Base-by-base conservation (phyloP, 35 echinoderm and acorn worm species). In the Hemicentrotus pulcherrimus region DNA sequence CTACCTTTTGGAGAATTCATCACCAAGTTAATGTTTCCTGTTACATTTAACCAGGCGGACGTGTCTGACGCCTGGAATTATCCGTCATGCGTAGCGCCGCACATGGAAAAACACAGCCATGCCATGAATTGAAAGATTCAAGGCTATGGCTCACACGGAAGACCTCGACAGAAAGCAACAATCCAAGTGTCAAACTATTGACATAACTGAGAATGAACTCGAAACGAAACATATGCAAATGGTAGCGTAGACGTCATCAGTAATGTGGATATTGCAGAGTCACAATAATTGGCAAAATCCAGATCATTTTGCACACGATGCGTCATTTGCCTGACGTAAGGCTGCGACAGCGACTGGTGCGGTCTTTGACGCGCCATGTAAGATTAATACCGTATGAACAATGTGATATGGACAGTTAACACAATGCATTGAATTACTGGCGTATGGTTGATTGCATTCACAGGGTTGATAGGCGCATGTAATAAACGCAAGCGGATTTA, bases 41-140 rank as follows among this genome's bases (percentile, higher is more conserved):
- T 78, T 78, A 78, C 65, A 78, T 78, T 78, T 78, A 78, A 78
- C 65, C 19, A 78, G 65, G 65, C 65, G 65, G 65, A 78, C 65
- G 24, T 78, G 7, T 78, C 65, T 28, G 65, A 78, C 65, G 65
- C 65, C 65, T n/a, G 65, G 65, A n/a, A 78, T 78, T 78, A 78
- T 28, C 65, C 19, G 65, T 78, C 65, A 78, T 78, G 65, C 65
- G 19, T 78, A 78, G 11, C 15, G 15, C 11, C 10, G 50, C 50
- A 55, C 50, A 78, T 78, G 65, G 65, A 78, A 78, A 78, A 78
- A 78, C 65, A 78, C 65, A 5, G 28, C 6, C 24, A 59, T 78
- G 65, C 65, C 19, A 78, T 78, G 65, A 78, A 18, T 78, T 78
- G 22, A 28, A 78, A 78, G 7, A n/a, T 78, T n/a, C 65, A 78